Evolutionary conservation across 2,113 vertebrate genomes (phyloP), one percentile per base, ranked within the genome.

Genomic region (Anhinga anhinga): DNA sequence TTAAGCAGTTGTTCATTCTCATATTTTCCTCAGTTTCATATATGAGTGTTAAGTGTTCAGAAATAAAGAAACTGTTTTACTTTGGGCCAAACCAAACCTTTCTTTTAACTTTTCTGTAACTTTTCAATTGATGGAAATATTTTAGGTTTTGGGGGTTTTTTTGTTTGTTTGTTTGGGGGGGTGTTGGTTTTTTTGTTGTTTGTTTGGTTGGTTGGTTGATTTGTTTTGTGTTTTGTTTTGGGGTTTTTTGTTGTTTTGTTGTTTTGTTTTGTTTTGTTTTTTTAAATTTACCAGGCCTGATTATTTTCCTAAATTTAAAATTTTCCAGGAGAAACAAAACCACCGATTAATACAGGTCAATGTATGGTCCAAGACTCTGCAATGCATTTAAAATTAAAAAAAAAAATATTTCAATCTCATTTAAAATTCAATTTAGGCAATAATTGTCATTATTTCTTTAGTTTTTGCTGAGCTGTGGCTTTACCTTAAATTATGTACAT

Each of bases 331-430:
- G 4, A 82, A 93, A 56, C 2, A 66, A 77, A 77, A 1, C 4
- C 10, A 90, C 9, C 6, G 26, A 53, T 20, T 50, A 27, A 71
- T 42, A 23, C 13, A 52, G 7, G 29, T 38, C 29, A 55, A 55
- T 0, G 0, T 23, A 44, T 6, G 8, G 15, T 27, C 36, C 32
- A 67, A 87, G 25, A 55, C 2, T 1, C 16, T 61, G 7, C 9
- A 88, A 67, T 30, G 19, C 66, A 20, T 74, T 47, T 5, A 27
- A 11, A 34, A 44, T 45, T 45, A 62, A 38, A 56, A 34, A 21
- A 23, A 7, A 2, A 19, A 11, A 10, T 2, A 36, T 32, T 77
- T 89, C 30, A 32, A 25, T 82, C 7, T 55, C 11, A 67, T 79
- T 92, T 50, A 50, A 73, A 93, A 86, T 50, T 84, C 55, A 62